These are phyloP conservation scores for Phymastichus coffea DNA, from an alignment of 1,140 invertebrate genomes.

Conservation along the genomic window DNA sequence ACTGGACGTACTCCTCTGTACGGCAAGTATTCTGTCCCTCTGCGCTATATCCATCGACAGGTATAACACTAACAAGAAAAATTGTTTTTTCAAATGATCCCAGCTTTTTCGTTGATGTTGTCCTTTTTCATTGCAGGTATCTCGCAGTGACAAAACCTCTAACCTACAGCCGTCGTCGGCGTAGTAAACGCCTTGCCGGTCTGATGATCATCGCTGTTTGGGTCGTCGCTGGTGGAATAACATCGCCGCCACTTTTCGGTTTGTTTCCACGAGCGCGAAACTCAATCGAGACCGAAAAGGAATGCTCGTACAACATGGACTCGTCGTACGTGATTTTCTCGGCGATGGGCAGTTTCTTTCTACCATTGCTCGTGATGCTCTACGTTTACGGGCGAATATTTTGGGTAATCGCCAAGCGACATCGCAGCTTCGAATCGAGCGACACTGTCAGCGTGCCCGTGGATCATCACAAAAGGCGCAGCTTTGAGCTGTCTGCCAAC, in stretches of 20 bases:
- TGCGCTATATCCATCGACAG: conserved; percentile 82
- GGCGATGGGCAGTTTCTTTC: conserved; percentile 88
- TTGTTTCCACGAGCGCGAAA: conserved; percentile 56
- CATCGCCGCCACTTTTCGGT: conserved; percentile 80
- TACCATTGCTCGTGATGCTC: conserved; percentile 88
- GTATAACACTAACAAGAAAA: conserved; percentile 47
- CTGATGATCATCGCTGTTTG: conserved; percentile 82
- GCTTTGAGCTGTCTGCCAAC: not conserved
- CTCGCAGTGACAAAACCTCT: conserved; percentile 82
- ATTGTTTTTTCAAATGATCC: too few relatives aligned
- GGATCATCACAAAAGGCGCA: conserved; percentile 3
- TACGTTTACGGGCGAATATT: conserved; percentile 89
- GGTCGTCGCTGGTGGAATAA: conserved; percentile 77
- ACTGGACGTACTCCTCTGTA: conserved; percentile 89
- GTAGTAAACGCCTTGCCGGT: conserved; percentile 75
- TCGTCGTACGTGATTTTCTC: conserved; percentile 90
- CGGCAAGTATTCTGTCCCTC: conserved; percentile 77
- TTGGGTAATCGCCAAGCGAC: conserved; percentile 74
- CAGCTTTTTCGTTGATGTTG: too few relatives aligned
- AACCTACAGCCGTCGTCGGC: conserved; percentile 74
- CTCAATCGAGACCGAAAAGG: conserved; percentile 35
- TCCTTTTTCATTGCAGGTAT: conserved; percentile 61
- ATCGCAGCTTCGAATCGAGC: conserved; percentile 49
- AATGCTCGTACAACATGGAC: conserved; percentile 77
- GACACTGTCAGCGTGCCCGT: conserved; percentile 23